These are phyloP conservation scores for Hylia prasina DNA, from an alignment of 2,113 vertebrate genomes.

Conservation along the genomic window DNA sequence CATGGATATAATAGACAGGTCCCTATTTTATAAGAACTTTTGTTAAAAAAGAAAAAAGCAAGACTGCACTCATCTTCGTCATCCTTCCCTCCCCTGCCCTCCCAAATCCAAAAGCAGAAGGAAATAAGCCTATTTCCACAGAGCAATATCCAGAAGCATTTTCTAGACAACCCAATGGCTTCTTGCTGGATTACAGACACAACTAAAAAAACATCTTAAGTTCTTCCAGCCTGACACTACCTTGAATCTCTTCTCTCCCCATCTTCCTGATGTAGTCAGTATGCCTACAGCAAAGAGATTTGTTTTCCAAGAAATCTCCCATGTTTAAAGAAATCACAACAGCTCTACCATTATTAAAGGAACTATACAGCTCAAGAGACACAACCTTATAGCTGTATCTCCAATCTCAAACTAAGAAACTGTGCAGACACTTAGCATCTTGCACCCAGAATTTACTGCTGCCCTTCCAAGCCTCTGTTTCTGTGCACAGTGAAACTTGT, in stretches of 20 bases:
- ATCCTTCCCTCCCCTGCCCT: neutral
- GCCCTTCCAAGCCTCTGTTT: neutral
- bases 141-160: neutral
- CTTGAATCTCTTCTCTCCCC: neutral
- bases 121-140: neutral
- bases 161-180: neutral
- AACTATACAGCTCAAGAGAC: neutral
- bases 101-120: neutral
- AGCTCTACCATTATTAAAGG: neutral
- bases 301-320: neutral
- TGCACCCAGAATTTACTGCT: neutral
- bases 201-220: neutral
- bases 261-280: neutral
- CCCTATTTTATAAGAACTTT: neutral
- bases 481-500: neutral
- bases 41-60: neutral
- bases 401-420: neutral
- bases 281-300: neutral
- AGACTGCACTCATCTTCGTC: neutral
- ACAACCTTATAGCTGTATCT: neutral
- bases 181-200: neutral
- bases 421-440: neutral
- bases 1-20: neutral
- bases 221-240: neutral
- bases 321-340: neutral